Base-by-base conservation (phyloP, 1,140 invertebrate genomes). In the Heliconius himera region DNA sequence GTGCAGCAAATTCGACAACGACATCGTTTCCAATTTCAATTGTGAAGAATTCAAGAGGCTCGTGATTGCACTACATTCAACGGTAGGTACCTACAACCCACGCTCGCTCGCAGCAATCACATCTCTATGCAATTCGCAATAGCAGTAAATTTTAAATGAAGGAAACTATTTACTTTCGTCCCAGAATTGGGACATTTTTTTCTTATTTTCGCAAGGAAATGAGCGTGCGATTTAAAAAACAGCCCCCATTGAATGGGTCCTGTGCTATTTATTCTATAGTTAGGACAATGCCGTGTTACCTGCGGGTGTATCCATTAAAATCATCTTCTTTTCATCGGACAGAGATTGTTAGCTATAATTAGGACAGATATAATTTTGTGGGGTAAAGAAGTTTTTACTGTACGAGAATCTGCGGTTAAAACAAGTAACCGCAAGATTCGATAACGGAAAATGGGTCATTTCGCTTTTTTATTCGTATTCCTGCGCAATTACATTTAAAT, bases 201-300 rank as follows among this genome's bases (percentile, higher is more conserved):
- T 83, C 77, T 84, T 85, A 89, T 87, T 84, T 82, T 80, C 77
- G 81, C 84, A 83, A 87, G 87, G 88, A 90, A 90, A 88, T 87
- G 88, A 87, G 83, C 71, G 84, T 83, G 82, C 78, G 70, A 83
- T 87, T 84, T 81, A 87, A 90, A 87, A 86, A 86, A 83, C 82
- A 66, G 83, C 85, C 82, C 76, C 77, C 84, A 83, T 84, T 88
- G 82, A 87, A 88, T 85, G 83, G 85, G 80, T 80, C 73, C 81
- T 76, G 80, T 77, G 84, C 84, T 85, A 85, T 86, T 85, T 83
- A 82, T 81, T 81, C 82, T 85, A 85, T 81, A 73, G 76, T 80
- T 81, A 76, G 75, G 81, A 85, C 84, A 86, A 86, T 83, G 81
- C 74, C 56, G 74, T 29, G 22, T 78, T 86, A 88, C 84, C 87